A percentile compares a stretch with the other conserved stretches of the same genome.
Evolutionary conservation across 2,113 vertebrate species (phyloP).

Genomic region (Phaethon lepturus): DNA sequence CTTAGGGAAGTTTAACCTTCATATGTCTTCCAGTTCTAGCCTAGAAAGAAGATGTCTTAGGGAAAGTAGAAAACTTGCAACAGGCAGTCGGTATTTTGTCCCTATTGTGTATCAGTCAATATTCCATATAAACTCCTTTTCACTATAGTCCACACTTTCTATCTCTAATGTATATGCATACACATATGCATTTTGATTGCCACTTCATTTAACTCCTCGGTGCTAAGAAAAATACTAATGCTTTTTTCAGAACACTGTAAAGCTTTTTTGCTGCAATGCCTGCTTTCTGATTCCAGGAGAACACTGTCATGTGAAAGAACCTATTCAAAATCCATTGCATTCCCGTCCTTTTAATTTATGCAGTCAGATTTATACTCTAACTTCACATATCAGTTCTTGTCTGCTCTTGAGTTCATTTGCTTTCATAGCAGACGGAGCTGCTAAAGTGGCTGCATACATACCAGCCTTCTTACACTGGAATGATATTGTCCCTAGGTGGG

Average conservation of each 20-base stretch:
- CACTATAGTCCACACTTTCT: neutral
- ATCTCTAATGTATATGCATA: conserved; percentile 18
- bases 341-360: conserved; percentile 65
- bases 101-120: neutral
- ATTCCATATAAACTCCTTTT: neutral
- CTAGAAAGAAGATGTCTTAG: neutral
- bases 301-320: conserved; percentile 64
- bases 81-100: neutral
- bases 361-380: conserved; percentile 35
- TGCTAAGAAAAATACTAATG: conserved; percentile 54
- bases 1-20: neutral
- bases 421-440: conserved; percentile 54
- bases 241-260: conserved; percentile 63
- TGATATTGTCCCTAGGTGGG: conserved; percentile 50
- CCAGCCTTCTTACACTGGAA: conserved; percentile 38
- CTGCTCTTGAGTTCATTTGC: conserved; percentile 53
- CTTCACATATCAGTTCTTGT: conserved; percentile 66
- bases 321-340: conserved; percentile 68
- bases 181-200: neutral
- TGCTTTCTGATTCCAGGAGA: conserved; percentile 62
- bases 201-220: conserved; percentile 58
- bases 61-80: neutral
- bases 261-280: conserved; percentile 47
- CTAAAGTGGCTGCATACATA: conserved; percentile 35
- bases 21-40: neutral